A percentile compares a stretch with the other conserved stretches of the same genome.
phyloP scores from a whole-genome alignment of 1,140 invertebrate species.

The Calliphora vicina region DNA sequence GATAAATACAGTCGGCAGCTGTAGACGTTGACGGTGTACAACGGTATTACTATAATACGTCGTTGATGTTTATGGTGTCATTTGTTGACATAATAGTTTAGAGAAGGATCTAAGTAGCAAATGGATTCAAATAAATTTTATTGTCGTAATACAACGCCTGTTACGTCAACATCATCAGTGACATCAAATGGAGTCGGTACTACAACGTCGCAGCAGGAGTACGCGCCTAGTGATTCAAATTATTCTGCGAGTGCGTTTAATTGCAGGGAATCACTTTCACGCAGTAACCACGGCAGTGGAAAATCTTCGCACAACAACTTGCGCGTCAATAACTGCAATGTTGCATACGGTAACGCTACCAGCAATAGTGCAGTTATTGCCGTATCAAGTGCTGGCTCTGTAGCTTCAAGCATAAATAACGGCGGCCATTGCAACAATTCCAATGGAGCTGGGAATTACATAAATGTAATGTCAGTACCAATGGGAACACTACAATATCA shows the following conservation, averaged over 20 bases:
- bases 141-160: slow-evolving; percentile 50
- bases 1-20: background rate
- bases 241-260: slow-evolving; percentile 44
- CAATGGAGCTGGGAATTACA: slow-evolving; percentile 54
- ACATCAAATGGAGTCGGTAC: slow-evolving; percentile 48
- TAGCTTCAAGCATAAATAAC: background rate
- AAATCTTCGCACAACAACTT: background rate
- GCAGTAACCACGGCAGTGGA: background rate
- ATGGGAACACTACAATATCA: slow-evolving; percentile 59
- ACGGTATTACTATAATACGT: background rate
- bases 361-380: slow-evolving; percentile 38
- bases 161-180: slow-evolving; percentile 44
- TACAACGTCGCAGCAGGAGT: slow-evolving; percentile 49
- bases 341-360: slow-evolving; percentile 41
- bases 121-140: slow-evolving; percentile 60
- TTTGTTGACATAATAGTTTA: background rate
- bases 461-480: slow-evolving; percentile 59
- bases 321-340: background rate
- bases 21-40: background rate
- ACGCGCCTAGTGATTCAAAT: slow-evolving; percentile 45
- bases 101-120: background rate
- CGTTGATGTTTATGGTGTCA: background rate
- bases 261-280: slow-evolving; percentile 43
- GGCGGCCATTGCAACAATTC: slow-evolving; percentile 6
- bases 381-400: background rate